A percentile compares a stretch with the other conserved stretches of the same genome.
Evolutionary conservation across 2,888 invertebrate species (phyloP).

Genomic region (Hymenopus coronatus): DNA sequence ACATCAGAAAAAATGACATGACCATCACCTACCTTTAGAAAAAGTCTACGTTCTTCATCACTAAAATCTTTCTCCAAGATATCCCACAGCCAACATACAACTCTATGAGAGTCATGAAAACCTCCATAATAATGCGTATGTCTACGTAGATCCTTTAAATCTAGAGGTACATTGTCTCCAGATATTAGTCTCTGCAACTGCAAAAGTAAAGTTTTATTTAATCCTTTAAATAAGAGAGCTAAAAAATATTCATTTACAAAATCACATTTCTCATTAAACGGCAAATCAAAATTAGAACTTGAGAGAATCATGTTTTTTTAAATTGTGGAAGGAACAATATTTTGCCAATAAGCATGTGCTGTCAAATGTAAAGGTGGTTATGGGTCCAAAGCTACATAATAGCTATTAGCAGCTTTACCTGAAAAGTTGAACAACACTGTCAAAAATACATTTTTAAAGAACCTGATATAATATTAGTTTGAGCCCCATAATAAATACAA

Average conservation of each 20-base stretch:
- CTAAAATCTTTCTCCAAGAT: constrained; percentile 93
- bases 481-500: too few species aligned
- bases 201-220: constrained; percentile 31
- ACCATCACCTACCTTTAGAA: constrained; percentile 72
- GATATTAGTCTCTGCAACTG: constrained; percentile 90
- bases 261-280: too few species aligned
- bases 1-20: not conserved
- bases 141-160: constrained; percentile 78
- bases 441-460: too few species aligned
- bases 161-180: constrained; percentile 91
- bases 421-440: too few species aligned
- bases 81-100: constrained; percentile 99
- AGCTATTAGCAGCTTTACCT: too few species aligned
- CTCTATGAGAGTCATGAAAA: constrained; percentile 96
- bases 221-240: too few species aligned
- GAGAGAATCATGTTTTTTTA: not conserved
- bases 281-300: not conserved
- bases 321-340: too few species aligned
- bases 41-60: constrained; percentile 87
- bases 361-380: too few species aligned
- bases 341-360: too few species aligned
- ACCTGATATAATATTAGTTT: too few species aligned
- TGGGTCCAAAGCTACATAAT: too few species aligned
- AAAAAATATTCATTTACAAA: too few species aligned
- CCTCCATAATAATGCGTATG: constrained; percentile 99